These are phyloP conservation scores for Conops quadrifasciatus DNA, from an alignment of 2,888 invertebrate species.

Conservation along the genomic window DNA sequence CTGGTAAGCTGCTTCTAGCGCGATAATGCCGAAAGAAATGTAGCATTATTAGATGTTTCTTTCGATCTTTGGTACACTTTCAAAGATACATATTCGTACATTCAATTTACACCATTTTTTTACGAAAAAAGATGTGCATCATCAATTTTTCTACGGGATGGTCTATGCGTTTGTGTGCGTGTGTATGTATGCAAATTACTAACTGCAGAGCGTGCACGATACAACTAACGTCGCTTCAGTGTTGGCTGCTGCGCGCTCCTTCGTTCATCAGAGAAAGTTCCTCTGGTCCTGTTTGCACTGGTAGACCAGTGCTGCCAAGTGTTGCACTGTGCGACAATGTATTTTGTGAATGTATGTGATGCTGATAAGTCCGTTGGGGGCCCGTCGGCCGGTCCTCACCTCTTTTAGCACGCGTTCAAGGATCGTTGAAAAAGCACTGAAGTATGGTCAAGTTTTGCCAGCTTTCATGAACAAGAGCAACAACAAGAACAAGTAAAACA, in stretches of 20 bases:
- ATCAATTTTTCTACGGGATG: not conserved
- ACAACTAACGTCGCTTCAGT: not conserved
- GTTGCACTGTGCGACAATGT: not conserved
- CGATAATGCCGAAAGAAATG: too few relatives aligned
- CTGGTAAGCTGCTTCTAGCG: too few relatives aligned
- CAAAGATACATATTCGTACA: too few relatives aligned
- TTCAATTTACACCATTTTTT: too few relatives aligned
- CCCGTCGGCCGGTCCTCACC: too few relatives aligned
- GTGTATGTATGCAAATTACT: too few relatives aligned
- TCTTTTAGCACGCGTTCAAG: conserved; percentile 32
- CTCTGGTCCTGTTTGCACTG: not conserved
- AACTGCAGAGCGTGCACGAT: too few relatives aligned
- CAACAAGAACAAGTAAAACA: not conserved
- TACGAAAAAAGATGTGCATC: too few relatives aligned
- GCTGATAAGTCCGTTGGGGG: conserved; percentile 9
- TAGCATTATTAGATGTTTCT: too few relatives aligned
- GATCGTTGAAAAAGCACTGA: conserved; percentile 36
- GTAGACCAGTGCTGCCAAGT: conserved; percentile 8
- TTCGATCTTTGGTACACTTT: too few relatives aligned
- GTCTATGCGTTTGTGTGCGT: not conserved
- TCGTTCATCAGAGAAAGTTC: not conserved
- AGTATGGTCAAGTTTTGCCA: conserved; percentile 30
- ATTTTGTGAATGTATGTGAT: too few relatives aligned
- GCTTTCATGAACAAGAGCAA: conserved; percentile 4
- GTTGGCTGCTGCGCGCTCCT: not conserved